A percentile compares a stretch with the other conserved stretches of the same genome.
Conservation (phyloP, 2,113 vertebrate species). For the Brachypteracias leptosomus region DNA sequence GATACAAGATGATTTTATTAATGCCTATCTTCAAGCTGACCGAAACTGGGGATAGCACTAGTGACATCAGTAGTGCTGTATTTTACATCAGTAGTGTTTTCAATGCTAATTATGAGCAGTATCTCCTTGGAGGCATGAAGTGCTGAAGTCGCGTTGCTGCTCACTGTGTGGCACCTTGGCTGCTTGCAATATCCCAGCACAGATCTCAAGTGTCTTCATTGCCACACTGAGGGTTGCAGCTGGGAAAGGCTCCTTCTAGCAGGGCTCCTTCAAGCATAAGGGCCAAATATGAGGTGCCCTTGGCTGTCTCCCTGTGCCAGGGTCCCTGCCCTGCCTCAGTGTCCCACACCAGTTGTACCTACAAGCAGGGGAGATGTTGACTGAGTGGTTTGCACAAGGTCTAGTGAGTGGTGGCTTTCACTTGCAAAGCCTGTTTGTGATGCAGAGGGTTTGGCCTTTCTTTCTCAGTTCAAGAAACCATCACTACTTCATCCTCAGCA, state of each 20-base stretch:
- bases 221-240: accelerated
- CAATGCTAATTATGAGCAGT: neutral
- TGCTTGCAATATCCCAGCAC: neutral
- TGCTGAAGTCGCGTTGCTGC: neutral
- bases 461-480: neutral
- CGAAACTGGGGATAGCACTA: neutral
- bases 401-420: neutral
- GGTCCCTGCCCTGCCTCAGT: neutral
- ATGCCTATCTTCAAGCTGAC: neutral
- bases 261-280: neutral
- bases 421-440: neutral
- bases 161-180: neutral
- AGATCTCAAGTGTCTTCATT: neutral
- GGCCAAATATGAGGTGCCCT: neutral
- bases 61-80: neutral
- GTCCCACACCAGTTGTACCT: neutral
- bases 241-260: neutral
- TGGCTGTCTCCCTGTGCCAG: neutral
- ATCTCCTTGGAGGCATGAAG: neutral
- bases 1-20: neutral
- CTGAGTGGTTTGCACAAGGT: neutral
- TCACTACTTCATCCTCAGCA: neutral
- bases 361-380: neutral
- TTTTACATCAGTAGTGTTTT: neutral
- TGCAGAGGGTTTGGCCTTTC: neutral